phyloP scores from a whole-genome alignment of 1,140 invertebrate species.

The Drosophila truncata region DNA sequence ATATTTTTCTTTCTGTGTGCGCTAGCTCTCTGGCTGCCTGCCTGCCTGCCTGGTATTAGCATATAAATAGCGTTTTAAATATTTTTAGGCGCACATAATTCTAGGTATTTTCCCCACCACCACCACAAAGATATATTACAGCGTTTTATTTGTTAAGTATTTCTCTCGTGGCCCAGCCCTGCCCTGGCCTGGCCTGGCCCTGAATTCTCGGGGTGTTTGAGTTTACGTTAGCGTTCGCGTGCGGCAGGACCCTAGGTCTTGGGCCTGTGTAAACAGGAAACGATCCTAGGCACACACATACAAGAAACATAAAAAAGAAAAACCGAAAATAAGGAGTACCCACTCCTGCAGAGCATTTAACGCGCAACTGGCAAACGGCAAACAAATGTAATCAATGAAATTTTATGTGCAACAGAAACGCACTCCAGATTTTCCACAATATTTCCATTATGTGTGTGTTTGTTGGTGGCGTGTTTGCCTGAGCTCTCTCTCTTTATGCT shows the following conservation, averaged over 20 bases:
- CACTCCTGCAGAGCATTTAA: slow-evolving; percentile 51
- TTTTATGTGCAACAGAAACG: slow-evolving; percentile 83
- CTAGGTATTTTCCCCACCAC: slow-evolving; percentile 58
- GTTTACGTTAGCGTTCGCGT: slow-evolving; percentile 14
- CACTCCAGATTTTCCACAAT: slow-evolving; percentile 45
- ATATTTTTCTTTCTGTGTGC: slow-evolving; percentile 34
- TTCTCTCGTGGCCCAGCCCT: slow-evolving; percentile 48
- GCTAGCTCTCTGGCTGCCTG: neutral
- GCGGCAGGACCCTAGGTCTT: slow-evolving; percentile 57
- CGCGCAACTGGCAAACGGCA: slow-evolving; percentile 63
- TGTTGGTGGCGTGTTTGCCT: slow-evolving; percentile 60
- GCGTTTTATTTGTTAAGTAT: slow-evolving; percentile 60
- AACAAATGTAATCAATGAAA: slow-evolving; percentile 84
- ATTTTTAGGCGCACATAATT: slow-evolving; percentile 68
- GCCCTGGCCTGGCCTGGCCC: slow-evolving; percentile 52
- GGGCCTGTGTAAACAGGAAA: slow-evolving; percentile 77
- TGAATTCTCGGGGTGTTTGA: slow-evolving; percentile 57
- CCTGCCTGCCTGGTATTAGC: slow-evolving; percentile 57
- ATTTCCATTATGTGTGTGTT: slow-evolving; percentile 14
- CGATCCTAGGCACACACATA: slow-evolving; percentile 59
- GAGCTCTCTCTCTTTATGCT: slow-evolving; percentile 59
- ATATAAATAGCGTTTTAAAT: slow-evolving; percentile 83
- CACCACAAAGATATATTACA: slow-evolving; percentile 61
- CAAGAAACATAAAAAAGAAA: slow-evolving; percentile 11
- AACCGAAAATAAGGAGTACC: slow-evolving; percentile 6